These are phyloP conservation scores for Syndactyla subalaris DNA, from an alignment of 2,797 vertebrate genomes.

Conservation along the genomic window DNA sequence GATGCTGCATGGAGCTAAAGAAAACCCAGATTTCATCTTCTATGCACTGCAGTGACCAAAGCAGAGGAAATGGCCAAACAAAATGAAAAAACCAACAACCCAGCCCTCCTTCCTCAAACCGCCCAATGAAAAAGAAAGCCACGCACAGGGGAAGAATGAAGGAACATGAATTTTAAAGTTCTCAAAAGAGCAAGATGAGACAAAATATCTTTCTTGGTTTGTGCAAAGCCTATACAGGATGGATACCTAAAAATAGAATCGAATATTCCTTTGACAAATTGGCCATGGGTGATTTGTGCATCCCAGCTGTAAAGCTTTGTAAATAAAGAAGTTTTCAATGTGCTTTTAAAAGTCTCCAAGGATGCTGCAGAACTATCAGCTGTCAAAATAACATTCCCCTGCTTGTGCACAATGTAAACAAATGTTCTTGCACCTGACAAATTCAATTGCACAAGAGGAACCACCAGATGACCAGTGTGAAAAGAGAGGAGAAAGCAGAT, in stretches of 20 bases:
- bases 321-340: slow-evolving; percentile 4
- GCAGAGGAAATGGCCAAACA: not conserved
- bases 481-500: not conserved
- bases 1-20: not conserved
- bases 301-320: not conserved
- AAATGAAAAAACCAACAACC: not conserved
- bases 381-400: not conserved
- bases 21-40: not conserved
- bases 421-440: not conserved
- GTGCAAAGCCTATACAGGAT: not conserved
- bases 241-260: not conserved
- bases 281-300: not conserved
- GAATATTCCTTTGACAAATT: not conserved
- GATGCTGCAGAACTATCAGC: not conserved
- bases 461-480: not conserved
- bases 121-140: not conserved
- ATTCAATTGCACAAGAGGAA: not conserved
- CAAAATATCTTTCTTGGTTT: not conserved
- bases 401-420: not conserved
- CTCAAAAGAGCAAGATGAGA: not conserved
- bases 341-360: slow-evolving; percentile 32
- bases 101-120: fast-evolving
- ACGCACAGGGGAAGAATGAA: not conserved
- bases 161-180: not conserved
- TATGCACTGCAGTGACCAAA: not conserved